Base-by-base conservation (phyloP, 2,797 vertebrate species). In the Acrossocheilus fasciatus region DNA sequence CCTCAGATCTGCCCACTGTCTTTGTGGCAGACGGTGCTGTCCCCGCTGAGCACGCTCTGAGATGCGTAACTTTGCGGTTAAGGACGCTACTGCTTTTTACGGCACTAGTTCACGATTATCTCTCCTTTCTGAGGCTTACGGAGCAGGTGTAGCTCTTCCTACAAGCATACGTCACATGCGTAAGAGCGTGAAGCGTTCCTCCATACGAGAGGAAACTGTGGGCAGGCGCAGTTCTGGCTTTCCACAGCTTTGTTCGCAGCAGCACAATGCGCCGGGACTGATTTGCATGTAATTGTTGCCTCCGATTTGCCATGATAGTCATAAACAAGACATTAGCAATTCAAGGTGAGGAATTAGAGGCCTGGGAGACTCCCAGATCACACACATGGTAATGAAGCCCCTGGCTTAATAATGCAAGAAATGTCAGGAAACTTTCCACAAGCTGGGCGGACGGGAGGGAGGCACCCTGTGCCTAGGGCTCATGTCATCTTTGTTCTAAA, bases 361-460 rank as follows among this genome's bases (percentile, higher is more conserved):
- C 92, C 92, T 92, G 91, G 92, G 94, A 93, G 92, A 94, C 92
- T 92, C 91, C 86, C 91, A 62, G 90, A 93, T 93, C 90, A 92
- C 87, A 93, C 87, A 89, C 86, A 93, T 94, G 92, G 93, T 95
- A 93, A 94, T 93, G 94, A 95, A 91, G 90, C 91, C 90, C 84
- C 87, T 81, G 91, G 93, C 90, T 94, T 95, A 95, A 93, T 93
- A 95, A 93, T 91, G 90, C 87, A 92, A 89, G 93, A 94, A 94
- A 92, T 93, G 94, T 95, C 95, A 96, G 92, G 90, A 94, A 95
- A 94, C 92, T 95, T 95, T 94, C 93, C 88, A 90, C 89, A 89
- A 91, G 91, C 77, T 54, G 66, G 68, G 90, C 73, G 70, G 87
- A 90, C 87, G 85, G 90, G 88, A 90, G 91, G 83, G 70, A 82